Percentiles rank a stretch among this genome's conserved stretches.
Conservation (phyloP, 2,888 invertebrate genomes). For the Agrochola lychnidis region DNA sequence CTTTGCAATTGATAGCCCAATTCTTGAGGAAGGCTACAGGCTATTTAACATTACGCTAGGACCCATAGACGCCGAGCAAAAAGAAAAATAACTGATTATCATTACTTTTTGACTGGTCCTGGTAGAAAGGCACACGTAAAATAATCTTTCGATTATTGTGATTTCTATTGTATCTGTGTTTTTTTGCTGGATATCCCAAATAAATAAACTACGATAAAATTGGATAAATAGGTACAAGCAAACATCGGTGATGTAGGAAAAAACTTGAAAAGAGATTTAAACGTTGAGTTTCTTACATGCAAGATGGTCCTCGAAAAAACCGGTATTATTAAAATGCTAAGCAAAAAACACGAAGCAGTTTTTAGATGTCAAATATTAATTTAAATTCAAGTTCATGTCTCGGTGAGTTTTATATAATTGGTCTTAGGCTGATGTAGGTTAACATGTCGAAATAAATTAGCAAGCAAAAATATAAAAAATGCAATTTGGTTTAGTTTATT, state of each 20-base stretch:
- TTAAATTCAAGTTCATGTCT: constrained; percentile 13
- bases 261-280: constrained; percentile 7
- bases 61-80: too few species aligned
- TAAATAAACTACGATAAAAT: neutral
- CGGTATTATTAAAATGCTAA: constrained; percentile 13
- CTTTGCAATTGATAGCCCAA: too few species aligned
- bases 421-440: neutral
- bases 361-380: constrained; percentile 28
- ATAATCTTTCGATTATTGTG: too few species aligned
- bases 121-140: too few species aligned
- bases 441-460: constrained; percentile 1
- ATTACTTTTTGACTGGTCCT: too few species aligned
- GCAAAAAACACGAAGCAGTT: constrained; percentile 2
- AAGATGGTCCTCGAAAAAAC: constrained; percentile 10
- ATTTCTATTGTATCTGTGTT: neutral
- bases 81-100: too few species aligned
- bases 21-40: too few species aligned
- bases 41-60: too few species aligned
- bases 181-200: neutral
- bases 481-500: neutral
- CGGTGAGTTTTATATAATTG: neutral
- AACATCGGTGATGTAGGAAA: neutral
- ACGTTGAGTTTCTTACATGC: neutral
- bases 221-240: neutral
- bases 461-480: neutral